Conservation (phyloP, 2,888 invertebrate genomes). For the Andrena minutula region DNA sequence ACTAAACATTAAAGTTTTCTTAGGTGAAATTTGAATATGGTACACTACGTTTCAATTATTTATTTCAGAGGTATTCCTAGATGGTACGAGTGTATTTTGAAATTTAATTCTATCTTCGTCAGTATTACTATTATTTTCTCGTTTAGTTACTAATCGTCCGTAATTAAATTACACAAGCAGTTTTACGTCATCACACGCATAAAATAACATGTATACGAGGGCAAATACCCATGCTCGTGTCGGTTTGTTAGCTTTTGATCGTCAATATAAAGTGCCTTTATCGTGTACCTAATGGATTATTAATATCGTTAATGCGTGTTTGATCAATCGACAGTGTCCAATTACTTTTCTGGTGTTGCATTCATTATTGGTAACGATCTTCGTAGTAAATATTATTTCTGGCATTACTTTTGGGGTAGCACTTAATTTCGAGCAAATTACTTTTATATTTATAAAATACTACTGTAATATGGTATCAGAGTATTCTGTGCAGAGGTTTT, state of each 20-base stretch:
- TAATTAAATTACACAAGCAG: conserved; percentile 40
- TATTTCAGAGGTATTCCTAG: no score
- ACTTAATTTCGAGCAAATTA: neutral
- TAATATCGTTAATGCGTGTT: conserved; percentile 67
- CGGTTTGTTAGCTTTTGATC: conserved; percentile 41
- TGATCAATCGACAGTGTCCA: conserved; percentile 38
- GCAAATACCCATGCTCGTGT: conserved; percentile 33
- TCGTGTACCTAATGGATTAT: conserved; percentile 55
- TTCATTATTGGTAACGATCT: conserved; percentile 24
- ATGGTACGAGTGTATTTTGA: no score
- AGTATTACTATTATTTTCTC: no score
- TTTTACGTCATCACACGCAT: conserved; percentile 4
- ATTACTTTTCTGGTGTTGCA: conserved; percentile 52
- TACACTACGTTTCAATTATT: no score
- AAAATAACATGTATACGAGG: conserved; percentile 15
- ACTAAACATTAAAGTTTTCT: no score
- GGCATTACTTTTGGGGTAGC: neutral
- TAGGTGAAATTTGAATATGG: no score
- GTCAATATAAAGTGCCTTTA: conserved; percentile 16
- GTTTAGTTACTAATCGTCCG: neutral
- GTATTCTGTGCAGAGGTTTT: no score
- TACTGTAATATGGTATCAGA: no score
- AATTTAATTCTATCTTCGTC: no score
- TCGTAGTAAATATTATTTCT: conserved; percentile 30
- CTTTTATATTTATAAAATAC: neutral